Conservation (phyloP, 2,888 invertebrate species). For the Adelphocoris suturalis region DNA sequence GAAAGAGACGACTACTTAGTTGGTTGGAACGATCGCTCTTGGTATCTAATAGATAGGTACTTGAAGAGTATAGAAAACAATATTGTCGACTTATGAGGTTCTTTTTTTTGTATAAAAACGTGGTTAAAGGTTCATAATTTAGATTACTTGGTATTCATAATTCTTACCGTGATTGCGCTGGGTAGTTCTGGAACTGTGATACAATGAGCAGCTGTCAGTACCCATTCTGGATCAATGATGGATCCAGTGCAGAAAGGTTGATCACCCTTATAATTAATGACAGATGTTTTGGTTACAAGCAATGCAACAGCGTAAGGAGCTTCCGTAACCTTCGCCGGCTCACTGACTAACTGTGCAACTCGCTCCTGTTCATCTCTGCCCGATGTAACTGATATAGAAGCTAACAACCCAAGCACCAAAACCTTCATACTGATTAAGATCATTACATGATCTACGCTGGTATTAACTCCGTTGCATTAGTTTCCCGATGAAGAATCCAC, state of each 20-base stretch:
- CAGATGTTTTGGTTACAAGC: not conserved
- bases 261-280: not conserved
- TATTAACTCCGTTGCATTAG: no score
- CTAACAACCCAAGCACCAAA: not conserved
- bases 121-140: not conserved
- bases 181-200: not conserved
- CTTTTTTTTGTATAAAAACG: not conserved
- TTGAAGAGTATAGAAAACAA: no score
- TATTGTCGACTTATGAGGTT: not conserved
- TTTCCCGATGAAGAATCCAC: no score
- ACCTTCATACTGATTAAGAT: not conserved
- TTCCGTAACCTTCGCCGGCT: not conserved
- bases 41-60: no score
- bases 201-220: slow-evolving; percentile 1
- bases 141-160: not conserved
- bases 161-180: not conserved
- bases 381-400: not conserved
- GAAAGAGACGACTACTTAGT: no score
- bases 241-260: not conserved
- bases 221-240: slow-evolving; percentile 32
- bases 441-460: not conserved
- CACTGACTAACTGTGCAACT: not conserved
- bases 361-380: not conserved
- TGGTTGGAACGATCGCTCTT: no score
- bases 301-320: not conserved